Percentiles rank a stretch among this genome's conserved stretches.
Conservation (phyloP, 2,888 invertebrate genomes). For the Cryptophagus acutangulus region DNA sequence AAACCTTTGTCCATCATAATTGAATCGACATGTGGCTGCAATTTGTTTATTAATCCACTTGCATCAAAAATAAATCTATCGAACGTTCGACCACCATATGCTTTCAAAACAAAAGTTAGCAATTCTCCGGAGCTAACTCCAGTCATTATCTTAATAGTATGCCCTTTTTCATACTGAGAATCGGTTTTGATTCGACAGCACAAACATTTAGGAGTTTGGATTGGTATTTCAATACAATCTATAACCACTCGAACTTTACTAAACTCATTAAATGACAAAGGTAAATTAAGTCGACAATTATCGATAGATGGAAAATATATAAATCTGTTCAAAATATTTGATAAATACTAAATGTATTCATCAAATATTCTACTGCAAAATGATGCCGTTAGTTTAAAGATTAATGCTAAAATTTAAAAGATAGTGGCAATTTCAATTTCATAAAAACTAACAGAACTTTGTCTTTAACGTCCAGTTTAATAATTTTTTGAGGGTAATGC, state of each 20-base stretch:
- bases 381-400: too few relatives aligned
- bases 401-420: too few relatives aligned
- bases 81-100: conserved; percentile 5
- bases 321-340: too few relatives aligned
- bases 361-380: too few relatives aligned
- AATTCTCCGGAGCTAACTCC: conserved; percentile 15
- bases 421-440: too few relatives aligned
- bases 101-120: conserved; percentile 13
- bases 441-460: too few relatives aligned
- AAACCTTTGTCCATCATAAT: conserved; percentile 20
- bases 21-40: conserved; percentile 7
- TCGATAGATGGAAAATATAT: too few relatives aligned
- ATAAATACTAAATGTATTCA: too few relatives aligned
- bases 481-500: too few relatives aligned
- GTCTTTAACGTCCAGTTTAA: too few relatives aligned
- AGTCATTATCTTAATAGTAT: conserved; percentile 14
- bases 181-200: conserved; percentile 15
- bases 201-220: conserved; percentile 12
- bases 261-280: conserved; percentile 11
- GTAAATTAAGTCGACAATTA: conserved; percentile 11
- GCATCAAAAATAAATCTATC: conserved; percentile 18
- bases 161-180: conserved; percentile 21
- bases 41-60: conserved; percentile 5
- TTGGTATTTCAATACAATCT: conserved; percentile 14
- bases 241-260: conserved; percentile 11